Percentiles rank a stretch among this genome's conserved stretches.
Conservation (phyloP, 2,797 vertebrate genomes). For the Argentina silus region DNA sequence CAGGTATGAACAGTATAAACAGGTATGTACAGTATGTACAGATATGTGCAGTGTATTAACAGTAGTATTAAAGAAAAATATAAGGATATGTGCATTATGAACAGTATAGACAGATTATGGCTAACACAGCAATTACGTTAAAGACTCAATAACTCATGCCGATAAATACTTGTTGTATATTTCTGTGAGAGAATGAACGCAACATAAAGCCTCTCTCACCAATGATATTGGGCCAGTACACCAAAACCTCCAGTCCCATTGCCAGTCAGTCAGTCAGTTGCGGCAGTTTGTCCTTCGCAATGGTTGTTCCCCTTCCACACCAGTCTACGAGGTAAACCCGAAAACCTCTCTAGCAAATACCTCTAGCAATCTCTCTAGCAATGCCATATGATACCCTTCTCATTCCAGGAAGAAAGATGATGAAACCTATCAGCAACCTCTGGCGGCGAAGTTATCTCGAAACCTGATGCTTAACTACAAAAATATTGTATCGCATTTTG, state of each 20-base stretch:
- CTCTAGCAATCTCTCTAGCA: too few species aligned
- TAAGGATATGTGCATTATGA: too few species aligned
- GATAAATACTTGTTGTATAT: too few species aligned
- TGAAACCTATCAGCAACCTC: slow-evolving; percentile 5
- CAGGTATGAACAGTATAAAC: too few species aligned
- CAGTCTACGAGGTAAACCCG: neutral
- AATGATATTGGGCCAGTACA: slow-evolving; percentile 69
- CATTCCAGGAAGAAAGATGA: slow-evolving; percentile 15
- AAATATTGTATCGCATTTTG: too few species aligned
- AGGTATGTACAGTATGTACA: too few species aligned
- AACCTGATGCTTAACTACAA: neutral
- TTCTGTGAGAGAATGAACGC: too few species aligned
- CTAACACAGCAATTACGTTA: neutral
- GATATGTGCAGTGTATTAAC: too few species aligned
- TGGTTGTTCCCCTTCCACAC: neutral
- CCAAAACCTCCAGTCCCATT: slow-evolving; percentile 58
- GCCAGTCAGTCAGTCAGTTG: neutral
- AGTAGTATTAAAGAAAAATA: too few species aligned
- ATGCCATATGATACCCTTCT: too few species aligned
- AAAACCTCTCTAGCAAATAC: too few species aligned
- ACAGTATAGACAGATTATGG: too few species aligned
- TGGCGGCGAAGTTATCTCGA: neutral
- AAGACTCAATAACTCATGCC: neutral
- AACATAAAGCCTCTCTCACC: slow-evolving; percentile 51
- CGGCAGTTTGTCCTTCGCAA: neutral